Base-by-base conservation (phyloP, 2,797 vertebrate genomes). In the Labroides dimidiatus region DNA sequence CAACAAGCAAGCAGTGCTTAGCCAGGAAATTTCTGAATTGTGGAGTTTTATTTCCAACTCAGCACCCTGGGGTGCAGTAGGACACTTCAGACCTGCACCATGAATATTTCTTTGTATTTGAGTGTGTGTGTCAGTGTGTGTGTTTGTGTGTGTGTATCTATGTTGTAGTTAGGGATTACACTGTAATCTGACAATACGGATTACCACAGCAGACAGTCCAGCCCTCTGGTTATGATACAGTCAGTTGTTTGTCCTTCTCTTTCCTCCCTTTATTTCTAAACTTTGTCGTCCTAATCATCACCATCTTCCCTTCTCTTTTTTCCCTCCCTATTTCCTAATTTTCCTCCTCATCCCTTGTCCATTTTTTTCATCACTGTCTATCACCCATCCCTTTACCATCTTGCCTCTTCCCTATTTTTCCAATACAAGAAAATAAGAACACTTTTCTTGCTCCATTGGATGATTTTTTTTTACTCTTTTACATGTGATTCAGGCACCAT, bases 1-100 rank as follows among this genome's bases (percentile, higher is more conserved):
- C 68, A 90, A 89, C 85, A 82, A 68, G 75, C 69, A 78, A 14
- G 37, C 69, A 65, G 60, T 19, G 47, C 55, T 19, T 30, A 33
- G 71, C 74, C 80, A 84, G 87, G 80, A 89, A 78, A 85, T 77
- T 76, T 87, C 75, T 89, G 76, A 82, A 87, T 83, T 67, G 49
- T 10, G 4, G 48, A 64, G 52, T 2, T 36, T 67, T 78, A 3
- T 75, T 87, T 84, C 56, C 54, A 57, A 53, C 64, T 75, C 76
- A 77, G 66, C 68, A 52, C 68, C 14, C 56, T 33, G 0, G 57
- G 72, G 66, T 78, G 64, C 75, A 56, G 71, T 69, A 63, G 51
- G 47, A 77, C 75, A 67, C 64, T 75, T 68, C 33, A 69, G 57
- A 21, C 53, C 58, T 50, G 45, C 15, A 3, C 54, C 64, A 23